Evolutionary conservation across 2,888 invertebrate genomes (phyloP).

Genomic region (Tetheella fluctuosa): DNA sequence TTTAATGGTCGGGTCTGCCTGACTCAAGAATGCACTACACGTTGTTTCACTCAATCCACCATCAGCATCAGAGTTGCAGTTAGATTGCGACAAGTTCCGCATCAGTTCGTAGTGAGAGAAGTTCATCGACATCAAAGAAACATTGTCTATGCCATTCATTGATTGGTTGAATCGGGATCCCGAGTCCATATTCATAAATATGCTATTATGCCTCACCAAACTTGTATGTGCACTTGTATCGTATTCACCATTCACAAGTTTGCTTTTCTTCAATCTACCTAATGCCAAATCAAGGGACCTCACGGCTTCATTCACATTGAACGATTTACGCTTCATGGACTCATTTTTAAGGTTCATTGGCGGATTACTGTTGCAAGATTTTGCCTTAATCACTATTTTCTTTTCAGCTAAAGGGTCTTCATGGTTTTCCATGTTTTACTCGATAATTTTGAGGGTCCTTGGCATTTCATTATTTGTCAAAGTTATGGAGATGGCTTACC

Average conservation of each 20-base stretch:
- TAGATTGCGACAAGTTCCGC: constrained; percentile 67
- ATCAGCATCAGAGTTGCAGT: constrained; percentile 71
- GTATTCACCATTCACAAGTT: constrained; percentile 55
- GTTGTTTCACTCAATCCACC: constrained; percentile 66
- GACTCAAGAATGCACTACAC: constrained; percentile 44
- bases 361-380: constrained; percentile 48
- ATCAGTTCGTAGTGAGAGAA: constrained; percentile 75
- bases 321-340: constrained; percentile 60
- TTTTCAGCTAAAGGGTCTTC: constrained; percentile 48
- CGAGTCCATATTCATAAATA: constrained; percentile 55
- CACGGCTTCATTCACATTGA: constrained; percentile 63
- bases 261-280: constrained; percentile 65
- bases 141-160: constrained; percentile 44
- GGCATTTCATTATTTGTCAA: constrained; percentile 6
- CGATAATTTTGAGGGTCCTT: constrained; percentile 38
- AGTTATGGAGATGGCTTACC: neutral
- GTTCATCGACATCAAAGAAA: constrained; percentile 71
- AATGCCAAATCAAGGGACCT: constrained; percentile 63
- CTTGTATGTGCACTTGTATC: constrained; percentile 31
- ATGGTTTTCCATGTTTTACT: constrained; percentile 61
- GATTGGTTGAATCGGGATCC: constrained; percentile 36
- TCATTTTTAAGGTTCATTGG: constrained; percentile 47
- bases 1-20: constrained; percentile 54
- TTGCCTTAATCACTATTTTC: constrained; percentile 54
- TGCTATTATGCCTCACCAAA: constrained; percentile 38